These are phyloP conservation scores for Pseudomyrmex gracilis DNA, from an alignment of 1,140 invertebrate genomes.

Conservation along the genomic window DNA sequence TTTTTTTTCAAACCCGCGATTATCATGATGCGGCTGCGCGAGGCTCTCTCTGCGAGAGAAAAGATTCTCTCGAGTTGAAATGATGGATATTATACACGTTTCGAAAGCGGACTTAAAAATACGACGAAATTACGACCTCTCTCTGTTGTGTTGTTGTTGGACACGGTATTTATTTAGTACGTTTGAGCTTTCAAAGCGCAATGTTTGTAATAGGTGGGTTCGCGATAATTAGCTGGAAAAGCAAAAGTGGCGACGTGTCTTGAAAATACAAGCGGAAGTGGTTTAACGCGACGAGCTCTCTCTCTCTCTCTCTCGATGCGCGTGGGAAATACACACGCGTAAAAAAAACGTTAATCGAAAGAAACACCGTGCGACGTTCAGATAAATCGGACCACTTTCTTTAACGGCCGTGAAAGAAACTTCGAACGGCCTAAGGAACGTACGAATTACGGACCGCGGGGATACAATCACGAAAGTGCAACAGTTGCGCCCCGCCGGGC, in stretches of 20 bases:
- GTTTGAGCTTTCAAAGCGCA: too few relatives aligned
- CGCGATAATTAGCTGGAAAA: too few relatives aligned
- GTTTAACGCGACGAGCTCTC: too few relatives aligned
- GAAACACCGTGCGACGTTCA: slow-evolving; percentile 20
- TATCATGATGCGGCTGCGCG: neutral
- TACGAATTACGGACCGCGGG: slow-evolving; percentile 30
- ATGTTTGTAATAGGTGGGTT: too few relatives aligned
- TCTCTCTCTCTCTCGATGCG: neutral
- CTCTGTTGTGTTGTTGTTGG: too few relatives aligned
- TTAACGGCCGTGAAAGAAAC: slow-evolving; percentile 33
- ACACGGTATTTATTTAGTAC: too few relatives aligned
- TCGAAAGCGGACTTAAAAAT: neutral
- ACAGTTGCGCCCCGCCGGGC: slow-evolving; percentile 65
- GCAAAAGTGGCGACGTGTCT: too few relatives aligned
- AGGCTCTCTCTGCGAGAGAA: neutral
- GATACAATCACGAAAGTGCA: slow-evolving; percentile 31
- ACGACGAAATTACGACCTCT: neutral
- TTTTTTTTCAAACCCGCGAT: slow-evolving; percentile 17
- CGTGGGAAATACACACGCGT: too few relatives aligned
- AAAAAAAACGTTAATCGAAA: neutral
- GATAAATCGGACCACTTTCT: slow-evolving; percentile 37
- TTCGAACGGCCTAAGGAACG: neutral
- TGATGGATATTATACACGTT: neutral
- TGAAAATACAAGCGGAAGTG: too few relatives aligned
- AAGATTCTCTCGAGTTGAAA: neutral